Evolutionary conservation across 2,113 vertebrate species (phyloP).

Genomic region (Macaca mulatta): DNA sequence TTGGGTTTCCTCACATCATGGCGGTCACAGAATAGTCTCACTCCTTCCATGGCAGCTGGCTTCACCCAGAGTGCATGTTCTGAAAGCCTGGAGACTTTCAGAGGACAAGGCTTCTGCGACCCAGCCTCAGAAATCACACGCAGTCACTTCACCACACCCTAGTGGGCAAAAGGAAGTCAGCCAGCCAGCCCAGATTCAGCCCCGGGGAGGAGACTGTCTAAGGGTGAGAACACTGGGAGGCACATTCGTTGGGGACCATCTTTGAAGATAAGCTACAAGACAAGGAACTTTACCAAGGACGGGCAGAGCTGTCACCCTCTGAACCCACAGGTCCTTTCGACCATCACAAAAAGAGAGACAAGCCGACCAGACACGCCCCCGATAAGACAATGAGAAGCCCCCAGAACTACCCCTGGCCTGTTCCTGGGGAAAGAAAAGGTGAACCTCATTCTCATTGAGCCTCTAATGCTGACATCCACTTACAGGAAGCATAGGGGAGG

Average conservation of each 20-base stretch:
- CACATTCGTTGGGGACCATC: not conserved
- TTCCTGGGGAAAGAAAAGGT: not conserved
- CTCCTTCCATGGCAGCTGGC: too few species aligned
- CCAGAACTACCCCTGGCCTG: not conserved
- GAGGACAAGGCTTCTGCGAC: not conserved
- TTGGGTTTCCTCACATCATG: not conserved
- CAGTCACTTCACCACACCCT: rapidly evolving
- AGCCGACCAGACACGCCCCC: not conserved
- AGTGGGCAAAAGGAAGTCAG: not conserved
- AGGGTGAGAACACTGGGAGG: not conserved
- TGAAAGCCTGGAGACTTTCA: not conserved
- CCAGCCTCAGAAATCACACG: not conserved
- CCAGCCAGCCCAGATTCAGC: not conserved
- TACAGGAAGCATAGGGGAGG: too few species aligned
- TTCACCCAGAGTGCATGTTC: not conserved
- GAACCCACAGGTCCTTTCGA: not conserved
- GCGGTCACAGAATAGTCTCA: not conserved
- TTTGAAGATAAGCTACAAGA: not conserved
- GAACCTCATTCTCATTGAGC: not conserved
- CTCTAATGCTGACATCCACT: not conserved
- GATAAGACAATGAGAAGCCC: not conserved
- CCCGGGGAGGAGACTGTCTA: not conserved
- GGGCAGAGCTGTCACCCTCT: not conserved
- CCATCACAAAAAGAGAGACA: not conserved
- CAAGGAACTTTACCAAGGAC: not conserved